A percentile compares a stretch with the other conserved stretches of the same genome.
phyloP scores from a whole-genome alignment of 1,140 invertebrate species.

The Sarcophaga peregrina region DNA sequence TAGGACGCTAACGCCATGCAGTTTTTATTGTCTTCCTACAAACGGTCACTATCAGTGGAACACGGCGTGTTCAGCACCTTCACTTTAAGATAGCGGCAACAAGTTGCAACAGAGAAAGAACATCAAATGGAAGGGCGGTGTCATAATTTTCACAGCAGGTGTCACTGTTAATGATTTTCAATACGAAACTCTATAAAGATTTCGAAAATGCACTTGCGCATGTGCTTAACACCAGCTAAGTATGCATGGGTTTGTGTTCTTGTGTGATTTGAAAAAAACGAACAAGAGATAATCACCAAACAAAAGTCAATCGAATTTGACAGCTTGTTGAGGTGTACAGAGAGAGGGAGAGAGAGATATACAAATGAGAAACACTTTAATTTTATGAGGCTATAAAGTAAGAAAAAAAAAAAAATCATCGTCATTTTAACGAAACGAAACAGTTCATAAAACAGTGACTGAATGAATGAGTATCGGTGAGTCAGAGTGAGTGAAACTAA shows the following conservation, averaged over 20 bases:
- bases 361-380: conserved; percentile 28
- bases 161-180: conserved; percentile 62
- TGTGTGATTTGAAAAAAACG: not conserved
- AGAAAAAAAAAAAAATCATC: not conserved
- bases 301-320: conserved; percentile 41
- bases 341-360: not conserved
- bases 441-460: not conserved
- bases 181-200: conserved; percentile 30
- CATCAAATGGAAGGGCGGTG: conserved; percentile 61
- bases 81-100: conserved; percentile 53
- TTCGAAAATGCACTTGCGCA: no score
- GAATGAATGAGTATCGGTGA: not conserved
- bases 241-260: not conserved
- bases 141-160: conserved; percentile 67
- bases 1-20: conserved; percentile 16
- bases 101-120: conserved; percentile 51
- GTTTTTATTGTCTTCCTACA: conserved; percentile 24
- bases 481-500: not conserved
- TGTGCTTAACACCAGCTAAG: not conserved
- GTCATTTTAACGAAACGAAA: not conserved
- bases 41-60: conserved; percentile 33
- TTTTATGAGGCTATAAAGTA: conserved; percentile 38
- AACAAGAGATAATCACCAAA: conserved; percentile 33
- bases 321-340: conserved; percentile 28
- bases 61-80: conserved; percentile 43